Percentiles rank a stretch among this genome's conserved stretches.
phyloP scores from a whole-genome alignment of 2,797 vertebrate species.

The Coregonus suidteri region DNA sequence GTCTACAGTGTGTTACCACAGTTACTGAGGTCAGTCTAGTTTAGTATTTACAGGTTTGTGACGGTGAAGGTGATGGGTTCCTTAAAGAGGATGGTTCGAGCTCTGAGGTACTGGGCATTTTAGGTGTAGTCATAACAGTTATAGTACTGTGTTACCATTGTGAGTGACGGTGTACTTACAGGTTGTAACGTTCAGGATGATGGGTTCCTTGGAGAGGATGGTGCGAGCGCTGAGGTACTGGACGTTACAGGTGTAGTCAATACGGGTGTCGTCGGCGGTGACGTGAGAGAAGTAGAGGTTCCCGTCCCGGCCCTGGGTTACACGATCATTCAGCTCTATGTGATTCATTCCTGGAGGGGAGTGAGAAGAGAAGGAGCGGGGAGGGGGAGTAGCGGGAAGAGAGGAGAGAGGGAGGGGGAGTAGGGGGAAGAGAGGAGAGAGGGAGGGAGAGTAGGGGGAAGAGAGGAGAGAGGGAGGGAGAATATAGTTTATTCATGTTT shows the following conservation, averaged over 20 bases:
- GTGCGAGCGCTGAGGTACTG: constrained; percentile 86
- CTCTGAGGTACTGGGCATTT: constrained; percentile 66
- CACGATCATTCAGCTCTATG: constrained; percentile 83
- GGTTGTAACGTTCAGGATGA: constrained; percentile 78
- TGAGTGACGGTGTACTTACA: constrained; percentile 74
- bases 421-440: not conserved
- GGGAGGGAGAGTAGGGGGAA: constrained; percentile 11
- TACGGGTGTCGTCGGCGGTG: constrained; percentile 74
- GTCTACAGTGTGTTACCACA: constrained; percentile 48
- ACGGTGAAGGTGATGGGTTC: constrained; percentile 86
- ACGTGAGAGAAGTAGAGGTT: constrained; percentile 91
- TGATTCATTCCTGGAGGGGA: constrained; percentile 74
- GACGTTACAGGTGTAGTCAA: constrained; percentile 89
- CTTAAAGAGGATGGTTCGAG: constrained; percentile 88
- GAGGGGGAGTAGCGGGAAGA: no score
- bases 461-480: not conserved
- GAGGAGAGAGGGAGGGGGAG: not conserved
- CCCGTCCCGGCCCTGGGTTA: constrained; percentile 85
- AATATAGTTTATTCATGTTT: not conserved
- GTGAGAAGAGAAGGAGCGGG: no score
- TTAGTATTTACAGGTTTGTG: constrained; percentile 70
- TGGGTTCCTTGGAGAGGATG: constrained; percentile 88
- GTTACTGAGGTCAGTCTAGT: not conserved
- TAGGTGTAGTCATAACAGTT: constrained; percentile 83
- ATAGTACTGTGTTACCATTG: constrained; percentile 47